Percentiles rank a stretch among this genome's conserved stretches.
phyloP scores from a whole-genome alignment of 35 echinoderm and acorn worm genomes.

The Amphiura filiformis region DNA sequence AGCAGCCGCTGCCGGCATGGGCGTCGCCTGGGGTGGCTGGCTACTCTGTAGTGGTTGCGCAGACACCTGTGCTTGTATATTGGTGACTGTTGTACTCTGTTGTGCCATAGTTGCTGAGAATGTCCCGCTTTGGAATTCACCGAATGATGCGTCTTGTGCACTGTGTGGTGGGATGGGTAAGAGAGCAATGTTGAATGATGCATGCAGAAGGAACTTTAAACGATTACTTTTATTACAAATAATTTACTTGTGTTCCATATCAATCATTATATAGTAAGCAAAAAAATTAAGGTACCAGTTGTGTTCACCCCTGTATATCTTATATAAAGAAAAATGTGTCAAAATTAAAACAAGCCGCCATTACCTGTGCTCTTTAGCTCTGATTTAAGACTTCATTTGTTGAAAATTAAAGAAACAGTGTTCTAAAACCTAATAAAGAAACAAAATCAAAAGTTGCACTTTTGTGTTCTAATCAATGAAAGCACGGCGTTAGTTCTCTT shows the following conservation, averaged over 20 bases:
- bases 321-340: too few species aligned
- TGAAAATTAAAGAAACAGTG: too few species aligned
- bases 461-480: too few species aligned
- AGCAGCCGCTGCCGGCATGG: neutral
- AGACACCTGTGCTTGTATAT: slow-evolving; percentile 27
- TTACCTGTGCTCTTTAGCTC: too few species aligned
- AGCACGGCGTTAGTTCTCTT: too few species aligned
- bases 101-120: slow-evolving; percentile 55
- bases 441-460: too few species aligned
- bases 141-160: slow-evolving; percentile 49
- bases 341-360: too few species aligned
- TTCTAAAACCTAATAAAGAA: too few species aligned
- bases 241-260: neutral
- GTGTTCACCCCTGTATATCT: too few species aligned
- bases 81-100: slow-evolving; percentile 59
- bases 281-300: too few species aligned
- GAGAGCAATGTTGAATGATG: neutral
- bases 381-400: too few species aligned
- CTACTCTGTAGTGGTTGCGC: neutral
- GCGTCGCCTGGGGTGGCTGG: neutral
- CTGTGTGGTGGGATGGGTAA: neutral
- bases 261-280: too few species aligned
- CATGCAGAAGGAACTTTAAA: neutral
- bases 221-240: neutral
- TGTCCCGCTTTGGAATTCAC: slow-evolving; percentile 78